Evolutionary conservation across 2,888 invertebrate genomes (phyloP).

Genomic region (Salticus scenicus): DNA sequence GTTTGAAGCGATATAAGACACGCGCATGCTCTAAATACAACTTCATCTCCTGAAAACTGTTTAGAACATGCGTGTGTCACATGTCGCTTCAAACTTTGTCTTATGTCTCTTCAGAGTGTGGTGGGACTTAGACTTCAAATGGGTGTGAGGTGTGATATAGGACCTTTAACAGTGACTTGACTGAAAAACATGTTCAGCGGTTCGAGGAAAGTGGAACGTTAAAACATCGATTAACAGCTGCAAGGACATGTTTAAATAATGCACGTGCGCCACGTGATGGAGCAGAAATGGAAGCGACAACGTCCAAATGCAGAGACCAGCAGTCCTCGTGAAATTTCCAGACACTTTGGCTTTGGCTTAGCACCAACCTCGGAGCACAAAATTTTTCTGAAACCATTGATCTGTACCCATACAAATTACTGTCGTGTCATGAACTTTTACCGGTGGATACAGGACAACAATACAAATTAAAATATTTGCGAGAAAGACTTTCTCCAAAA

Average conservation of each 20-base stretch:
- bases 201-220: background rate
- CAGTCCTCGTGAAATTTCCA: too few species aligned
- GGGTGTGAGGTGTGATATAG: background rate
- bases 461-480: constrained; percentile 16
- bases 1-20: too few species aligned
- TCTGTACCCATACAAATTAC: background rate
- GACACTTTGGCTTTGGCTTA: too few species aligned
- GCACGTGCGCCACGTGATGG: background rate
- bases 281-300: background rate
- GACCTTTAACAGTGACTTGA: background rate
- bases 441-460: constrained; percentile 2
- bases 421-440: constrained; percentile 21
- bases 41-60: too few species aligned
- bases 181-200: background rate
- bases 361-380: too few species aligned
- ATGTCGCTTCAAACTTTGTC: too few species aligned
- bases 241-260: background rate
- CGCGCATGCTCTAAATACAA: too few species aligned
- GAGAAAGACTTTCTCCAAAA: constrained; percentile 18
- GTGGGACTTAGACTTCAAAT: background rate
- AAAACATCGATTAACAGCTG: background rate
- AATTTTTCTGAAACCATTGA: too few species aligned
- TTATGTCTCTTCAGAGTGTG: too few species aligned
- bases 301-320: background rate
- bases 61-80: too few species aligned